Conservation (phyloP, 1,140 invertebrate genomes). For the Mycetomoellerius zeteki region DNA sequence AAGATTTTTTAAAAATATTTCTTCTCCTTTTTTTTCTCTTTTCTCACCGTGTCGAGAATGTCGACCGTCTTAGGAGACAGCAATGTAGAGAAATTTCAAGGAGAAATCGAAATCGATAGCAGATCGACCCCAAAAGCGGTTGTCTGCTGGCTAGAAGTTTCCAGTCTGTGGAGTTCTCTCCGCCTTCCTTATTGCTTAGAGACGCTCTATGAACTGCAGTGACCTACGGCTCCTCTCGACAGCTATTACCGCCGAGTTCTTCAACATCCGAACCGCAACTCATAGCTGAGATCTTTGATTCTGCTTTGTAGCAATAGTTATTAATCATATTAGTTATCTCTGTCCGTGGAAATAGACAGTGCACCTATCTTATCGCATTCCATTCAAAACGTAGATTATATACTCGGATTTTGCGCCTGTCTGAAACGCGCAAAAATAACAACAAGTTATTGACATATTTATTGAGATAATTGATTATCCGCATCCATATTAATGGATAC, state of each 20-base stretch:
- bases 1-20: no score
- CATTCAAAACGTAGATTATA: not conserved
- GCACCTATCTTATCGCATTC: conserved; percentile 3
- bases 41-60: not conserved
- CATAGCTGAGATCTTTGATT: conserved; percentile 1
- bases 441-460: not conserved
- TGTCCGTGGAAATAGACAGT: conserved; percentile 18
- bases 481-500: conserved; percentile 9
- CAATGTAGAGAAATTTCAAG: conserved; percentile 77
- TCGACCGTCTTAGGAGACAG: not conserved
- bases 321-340: conserved; percentile 55
- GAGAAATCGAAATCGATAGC: conserved; percentile 82
- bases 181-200: conserved; percentile 12
- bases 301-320: conserved; percentile 11
- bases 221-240: conserved; percentile 29
- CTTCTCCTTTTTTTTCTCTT: not conserved
- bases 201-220: conserved; percentile 27
- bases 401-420: not conserved
- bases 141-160: conserved; percentile 42
- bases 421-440: conserved; percentile 7
- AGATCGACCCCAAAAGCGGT: conserved; percentile 68
- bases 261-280: conserved; percentile 4
- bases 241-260: conserved; percentile 31
- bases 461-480: conserved; percentile 39
- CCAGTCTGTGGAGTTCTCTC: conserved; percentile 45